Conservation (phyloP, 2,113 vertebrate genomes). For the Mugil cephalus region DNA sequence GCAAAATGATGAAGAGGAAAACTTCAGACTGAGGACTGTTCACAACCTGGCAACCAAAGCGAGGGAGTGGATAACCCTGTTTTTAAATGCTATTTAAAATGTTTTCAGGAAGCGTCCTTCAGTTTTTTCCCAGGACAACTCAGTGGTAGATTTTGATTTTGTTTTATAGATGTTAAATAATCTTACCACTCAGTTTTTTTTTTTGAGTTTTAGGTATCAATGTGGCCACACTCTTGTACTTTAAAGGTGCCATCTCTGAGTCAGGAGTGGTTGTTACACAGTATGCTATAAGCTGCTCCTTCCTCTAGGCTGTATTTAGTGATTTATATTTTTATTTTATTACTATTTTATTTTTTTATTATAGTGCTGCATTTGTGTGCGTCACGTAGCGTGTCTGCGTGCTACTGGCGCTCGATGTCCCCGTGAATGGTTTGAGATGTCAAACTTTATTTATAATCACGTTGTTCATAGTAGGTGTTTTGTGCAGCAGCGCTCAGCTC, state of each 20-base stretch:
- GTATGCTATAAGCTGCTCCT: not conserved
- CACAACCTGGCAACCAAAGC: too few species aligned
- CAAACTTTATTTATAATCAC: slow-evolving; percentile 33
- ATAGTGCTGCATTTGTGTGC: not conserved
- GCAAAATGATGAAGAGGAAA: too few species aligned
- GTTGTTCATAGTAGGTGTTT: slow-evolving; percentile 2
- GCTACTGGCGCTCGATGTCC: not conserved
- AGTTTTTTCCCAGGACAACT: too few species aligned
- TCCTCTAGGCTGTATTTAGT: not conserved
- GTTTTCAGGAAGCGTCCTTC: too few species aligned
- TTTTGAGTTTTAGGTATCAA: not conserved
- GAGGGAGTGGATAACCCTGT: too few species aligned
- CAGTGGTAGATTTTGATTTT: too few species aligned
- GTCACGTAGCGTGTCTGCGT: not conserved
- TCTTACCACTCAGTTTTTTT: too few species aligned
- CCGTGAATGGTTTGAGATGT: not conserved
- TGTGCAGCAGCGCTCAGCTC: not conserved
- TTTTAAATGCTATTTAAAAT: too few species aligned
- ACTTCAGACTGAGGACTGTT: too few species aligned
- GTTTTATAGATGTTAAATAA: too few species aligned
- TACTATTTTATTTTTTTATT: not conserved
- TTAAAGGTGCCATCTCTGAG: not conserved
- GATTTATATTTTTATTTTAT: not conserved
- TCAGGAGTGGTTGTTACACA: too few species aligned
- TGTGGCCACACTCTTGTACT: not conserved